Percentiles rank a stretch among this genome's conserved stretches.
These are phyloP conservation scores for Psittacus erithacus DNA, from an alignment of 2,113 vertebrate genomes.

Conservation along the genomic window DNA sequence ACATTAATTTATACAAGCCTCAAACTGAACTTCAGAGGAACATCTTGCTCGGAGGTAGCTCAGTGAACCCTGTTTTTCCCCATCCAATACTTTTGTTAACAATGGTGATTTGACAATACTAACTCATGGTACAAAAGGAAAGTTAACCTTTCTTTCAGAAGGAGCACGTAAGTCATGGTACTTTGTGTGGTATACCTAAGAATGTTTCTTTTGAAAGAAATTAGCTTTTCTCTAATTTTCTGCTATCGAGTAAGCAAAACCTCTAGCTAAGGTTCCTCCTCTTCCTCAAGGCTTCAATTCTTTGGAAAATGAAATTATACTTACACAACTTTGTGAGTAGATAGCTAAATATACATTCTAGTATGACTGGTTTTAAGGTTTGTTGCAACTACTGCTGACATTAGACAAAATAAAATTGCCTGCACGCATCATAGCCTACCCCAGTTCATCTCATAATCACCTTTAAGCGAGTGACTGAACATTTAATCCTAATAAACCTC, in stretches of 20 bases:
- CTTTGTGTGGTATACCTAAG: neutral
- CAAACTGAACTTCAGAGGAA: constrained; percentile 15
- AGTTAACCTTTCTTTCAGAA: neutral
- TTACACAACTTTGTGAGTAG: neutral
- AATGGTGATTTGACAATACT: neutral
- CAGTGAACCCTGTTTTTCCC: neutral
- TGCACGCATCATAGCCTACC: neutral
- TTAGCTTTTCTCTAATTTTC: neutral
- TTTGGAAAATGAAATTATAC: neutral
- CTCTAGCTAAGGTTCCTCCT: neutral
- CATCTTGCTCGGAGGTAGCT: neutral
- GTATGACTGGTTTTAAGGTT: neutral
- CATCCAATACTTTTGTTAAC: neutral
- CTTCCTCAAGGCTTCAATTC: neutral
- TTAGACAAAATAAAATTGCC: neutral
- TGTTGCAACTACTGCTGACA: neutral
- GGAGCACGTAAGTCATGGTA: neutral
- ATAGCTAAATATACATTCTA: neutral
- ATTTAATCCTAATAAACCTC: constrained; percentile 17
- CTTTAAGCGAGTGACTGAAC: neutral
- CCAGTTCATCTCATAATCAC: neutral
- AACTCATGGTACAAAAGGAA: neutral
- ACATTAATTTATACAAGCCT: neutral
- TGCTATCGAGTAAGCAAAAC: neutral
- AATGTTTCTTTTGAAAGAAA: neutral